Conservation (phyloP, 2,888 invertebrate species). For the Folsomia manolachei region DNA sequence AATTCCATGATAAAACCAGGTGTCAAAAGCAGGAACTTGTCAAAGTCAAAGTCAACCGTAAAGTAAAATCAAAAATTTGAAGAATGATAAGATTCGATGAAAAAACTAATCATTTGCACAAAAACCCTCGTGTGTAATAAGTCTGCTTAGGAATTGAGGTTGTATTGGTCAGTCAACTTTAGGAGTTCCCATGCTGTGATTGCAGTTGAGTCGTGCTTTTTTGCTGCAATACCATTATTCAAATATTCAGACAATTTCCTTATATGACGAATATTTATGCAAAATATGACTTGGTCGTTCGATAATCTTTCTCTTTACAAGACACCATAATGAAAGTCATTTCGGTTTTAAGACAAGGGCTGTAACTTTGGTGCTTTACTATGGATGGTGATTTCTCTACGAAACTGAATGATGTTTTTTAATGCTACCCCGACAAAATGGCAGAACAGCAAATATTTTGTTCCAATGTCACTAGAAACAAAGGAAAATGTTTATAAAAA, state of each 20-base stretch:
- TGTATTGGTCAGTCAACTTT: constrained; percentile 20
- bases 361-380: too few species aligned
- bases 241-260: neutral
- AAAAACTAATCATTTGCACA: neutral
- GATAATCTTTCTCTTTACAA: too few species aligned
- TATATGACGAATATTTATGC: neutral
- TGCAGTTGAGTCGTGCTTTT: neutral
- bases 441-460: neutral
- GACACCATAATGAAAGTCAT: too few species aligned
- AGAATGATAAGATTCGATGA: neutral
- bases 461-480: too few species aligned
- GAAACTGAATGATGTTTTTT: too few species aligned
- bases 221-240: neutral
- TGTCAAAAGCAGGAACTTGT: neutral
- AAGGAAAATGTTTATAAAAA: too few species aligned
- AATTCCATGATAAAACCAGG: neutral
- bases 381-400: too few species aligned
- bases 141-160: neutral
- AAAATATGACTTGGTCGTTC: too few species aligned
- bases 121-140: too few species aligned
- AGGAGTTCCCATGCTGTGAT: neutral
- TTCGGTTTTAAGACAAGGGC: too few species aligned
- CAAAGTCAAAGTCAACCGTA: neutral
- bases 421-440: too few species aligned
- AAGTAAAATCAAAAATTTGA: neutral